phyloP scores from a whole-genome alignment of 2,113 vertebrate genomes.

The Ciconia maguari region DNA sequence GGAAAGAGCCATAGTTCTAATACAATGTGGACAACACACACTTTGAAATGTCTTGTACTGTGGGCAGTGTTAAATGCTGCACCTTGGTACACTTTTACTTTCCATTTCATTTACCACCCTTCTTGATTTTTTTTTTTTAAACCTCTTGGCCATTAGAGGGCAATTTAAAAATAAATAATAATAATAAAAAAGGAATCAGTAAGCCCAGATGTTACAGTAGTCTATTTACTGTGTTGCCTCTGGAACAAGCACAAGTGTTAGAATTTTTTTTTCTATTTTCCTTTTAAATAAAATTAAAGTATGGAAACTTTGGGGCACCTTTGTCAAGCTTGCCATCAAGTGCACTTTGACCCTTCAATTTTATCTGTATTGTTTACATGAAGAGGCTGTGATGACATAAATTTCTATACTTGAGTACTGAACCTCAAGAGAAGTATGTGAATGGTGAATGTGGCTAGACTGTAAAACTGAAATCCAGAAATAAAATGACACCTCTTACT shows the following conservation, averaged over 20 bases:
- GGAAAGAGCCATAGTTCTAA: neutral
- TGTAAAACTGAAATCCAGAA: neutral
- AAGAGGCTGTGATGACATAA: neutral
- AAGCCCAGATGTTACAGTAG: conserved; percentile 17
- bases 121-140: neutral
- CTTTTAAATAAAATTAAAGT: neutral
- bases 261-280: neutral
- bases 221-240: conserved; percentile 46
- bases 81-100: neutral
- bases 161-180: neutral
- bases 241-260: neutral
- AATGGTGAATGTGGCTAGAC: neutral
- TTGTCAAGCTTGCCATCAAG: neutral
- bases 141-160: neutral
- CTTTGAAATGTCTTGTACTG: neutral
- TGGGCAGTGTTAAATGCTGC: neutral
- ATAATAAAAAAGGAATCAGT: neutral
- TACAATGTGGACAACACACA: neutral
- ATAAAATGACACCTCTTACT: neutral
- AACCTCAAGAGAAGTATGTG: neutral
- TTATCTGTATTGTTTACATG: neutral
- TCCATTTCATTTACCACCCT: neutral
- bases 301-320: neutral
- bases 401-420: neutral
- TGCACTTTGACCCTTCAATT: neutral